Evolutionary conservation across 64 coral and sea anemone genomes (phyloP), one percentile per base, ranked within the genome.

Genomic region (Montipora sp.): DNA sequence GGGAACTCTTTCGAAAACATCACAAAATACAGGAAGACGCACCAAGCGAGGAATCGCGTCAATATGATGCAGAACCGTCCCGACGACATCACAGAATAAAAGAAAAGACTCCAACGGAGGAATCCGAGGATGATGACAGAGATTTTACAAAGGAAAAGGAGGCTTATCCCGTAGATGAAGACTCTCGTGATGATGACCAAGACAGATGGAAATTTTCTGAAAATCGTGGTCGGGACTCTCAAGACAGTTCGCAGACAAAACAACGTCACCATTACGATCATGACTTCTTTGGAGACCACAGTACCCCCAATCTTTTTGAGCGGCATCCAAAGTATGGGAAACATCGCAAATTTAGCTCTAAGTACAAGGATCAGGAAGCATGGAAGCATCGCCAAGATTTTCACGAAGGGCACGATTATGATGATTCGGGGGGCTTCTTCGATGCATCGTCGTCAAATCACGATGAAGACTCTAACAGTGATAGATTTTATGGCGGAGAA

Each of bases 401-500:
- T 27, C 50, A 83, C 44, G 72, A 75, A 15, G 24, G 36, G 15
- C 59, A 18, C 7, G 82, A 71, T 5, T 51, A 71, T 49, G 82
- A 85, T 16, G 82, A 48, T 50, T 71, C 82, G 3, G 82, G 82
- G 4, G 82, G 82, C 10, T 49, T 50, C 15, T 72, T 85, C 68
- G 65, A 85, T 20, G 67, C 82, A 5, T 85, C 82, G 5, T 67
- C 82, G 1, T 72, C 43, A 43, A 71, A 21, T 47, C 82, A 3
- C 14, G 60, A 21, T 50, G 61, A 85, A 9, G 23, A 14, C 50
- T 48, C 16, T 9, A 19, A 85, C 8, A 46, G 71, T 85, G 46
- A 85, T 49, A 21, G 66, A 3, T 84, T 67, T 85, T 85, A 85
- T 72, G 82, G 82, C 46, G 82, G 82, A 5, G 82, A 85, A 72